Conservation (phyloP, 1,140 invertebrate genomes). For the Phortica variegata region DNA sequence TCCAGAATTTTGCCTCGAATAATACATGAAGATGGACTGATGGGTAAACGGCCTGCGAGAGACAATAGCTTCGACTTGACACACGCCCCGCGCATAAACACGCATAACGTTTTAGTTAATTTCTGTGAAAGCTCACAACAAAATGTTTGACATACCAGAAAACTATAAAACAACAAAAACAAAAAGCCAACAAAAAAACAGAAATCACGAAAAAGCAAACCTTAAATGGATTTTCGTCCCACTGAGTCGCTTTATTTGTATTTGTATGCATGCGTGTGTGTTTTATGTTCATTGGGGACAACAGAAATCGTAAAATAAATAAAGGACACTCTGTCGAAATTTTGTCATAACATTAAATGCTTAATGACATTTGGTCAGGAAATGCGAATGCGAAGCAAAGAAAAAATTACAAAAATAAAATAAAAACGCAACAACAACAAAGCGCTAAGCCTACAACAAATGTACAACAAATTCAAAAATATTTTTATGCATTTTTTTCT, state of each 20-base stretch:
- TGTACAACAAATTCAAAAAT: too few species aligned
- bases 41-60: too few species aligned
- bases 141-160: constrained; percentile 34
- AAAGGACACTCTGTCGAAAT: constrained; percentile 13
- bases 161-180: too few species aligned
- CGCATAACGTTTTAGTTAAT: constrained; percentile 56
- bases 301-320: constrained; percentile 6
- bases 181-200: constrained; percentile 25
- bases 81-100: constrained; percentile 26
- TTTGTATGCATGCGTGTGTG: neutral
- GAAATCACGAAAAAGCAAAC: constrained; percentile 3
- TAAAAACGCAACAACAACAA: too few species aligned
- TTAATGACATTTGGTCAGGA: constrained; percentile 46
- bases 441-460: too few species aligned
- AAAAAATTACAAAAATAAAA: too few species aligned
- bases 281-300: neutral
- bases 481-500: too few species aligned
- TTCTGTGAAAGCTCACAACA: constrained; percentile 53
- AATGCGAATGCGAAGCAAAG: too few species aligned
- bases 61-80: too few species aligned
- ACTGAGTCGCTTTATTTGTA: neutral
- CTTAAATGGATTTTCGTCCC: too few species aligned
- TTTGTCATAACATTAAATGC: constrained; percentile 29
- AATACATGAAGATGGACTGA: too few species aligned
- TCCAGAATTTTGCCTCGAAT: too few species aligned